Percentiles rank a stretch among this genome's conserved stretches.
Evolutionary conservation across 2,888 invertebrate genomes (phyloP).

Genomic region (Trypoxylon attenuatum): DNA sequence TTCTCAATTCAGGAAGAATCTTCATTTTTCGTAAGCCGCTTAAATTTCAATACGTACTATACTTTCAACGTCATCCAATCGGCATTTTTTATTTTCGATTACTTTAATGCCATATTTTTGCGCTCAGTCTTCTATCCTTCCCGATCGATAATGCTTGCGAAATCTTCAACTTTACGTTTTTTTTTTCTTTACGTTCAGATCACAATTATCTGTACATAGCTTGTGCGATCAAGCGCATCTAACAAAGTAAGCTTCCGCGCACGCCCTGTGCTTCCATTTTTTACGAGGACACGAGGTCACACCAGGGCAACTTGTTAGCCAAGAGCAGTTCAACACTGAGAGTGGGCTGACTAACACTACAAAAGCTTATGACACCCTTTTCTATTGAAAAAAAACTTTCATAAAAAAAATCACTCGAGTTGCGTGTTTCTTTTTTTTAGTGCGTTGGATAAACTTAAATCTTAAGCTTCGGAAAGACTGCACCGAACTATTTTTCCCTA

Average conservation of each 20-base stretch:
- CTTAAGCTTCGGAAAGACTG: neutral
- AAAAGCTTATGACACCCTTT: slow-evolving; percentile 4
- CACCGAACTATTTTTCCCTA: neutral
- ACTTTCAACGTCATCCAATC: too few relatives aligned
- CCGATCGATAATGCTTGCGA: too few relatives aligned
- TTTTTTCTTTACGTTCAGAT: neutral
- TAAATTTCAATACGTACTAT: slow-evolving; percentile 25
- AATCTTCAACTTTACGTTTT: too few relatives aligned
- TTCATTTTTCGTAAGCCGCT: slow-evolving; percentile 20
- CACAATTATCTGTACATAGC: neutral
- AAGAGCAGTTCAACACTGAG: neutral
- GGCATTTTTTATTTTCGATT: too few relatives aligned
- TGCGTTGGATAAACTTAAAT: slow-evolving; percentile 4
- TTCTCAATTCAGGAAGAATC: slow-evolving; percentile 21
- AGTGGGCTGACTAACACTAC: neutral
- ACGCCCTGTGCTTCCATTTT: slow-evolving; percentile 24
- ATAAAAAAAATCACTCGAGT: slow-evolving; percentile 7
- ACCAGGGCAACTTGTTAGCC: neutral
- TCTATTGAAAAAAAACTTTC: slow-evolving; percentile 10
- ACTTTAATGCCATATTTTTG: too few relatives aligned
- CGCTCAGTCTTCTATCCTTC: too few relatives aligned
- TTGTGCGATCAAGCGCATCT: neutral
- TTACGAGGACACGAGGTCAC: neutral
- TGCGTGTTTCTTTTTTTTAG: neutral
- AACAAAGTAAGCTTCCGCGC: slow-evolving; percentile 23